These are phyloP conservation scores for Gavia stellata DNA, from an alignment of 2,113 vertebrate genomes.

Conservation along the genomic window DNA sequence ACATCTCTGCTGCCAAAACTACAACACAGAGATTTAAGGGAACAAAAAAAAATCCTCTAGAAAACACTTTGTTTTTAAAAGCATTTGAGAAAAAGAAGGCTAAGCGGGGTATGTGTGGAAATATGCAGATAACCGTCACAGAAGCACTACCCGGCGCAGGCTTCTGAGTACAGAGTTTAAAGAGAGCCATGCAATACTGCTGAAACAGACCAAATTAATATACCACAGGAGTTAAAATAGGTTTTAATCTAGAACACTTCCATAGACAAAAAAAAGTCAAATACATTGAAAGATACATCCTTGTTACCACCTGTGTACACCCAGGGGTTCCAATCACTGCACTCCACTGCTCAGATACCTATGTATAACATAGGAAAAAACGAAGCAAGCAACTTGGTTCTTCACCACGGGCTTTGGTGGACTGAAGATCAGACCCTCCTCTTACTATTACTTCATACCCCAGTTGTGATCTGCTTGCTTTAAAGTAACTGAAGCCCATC, in stretches of 20 bases:
- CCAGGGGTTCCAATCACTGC: not conserved
- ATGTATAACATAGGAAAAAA: slow-evolving; percentile 50
- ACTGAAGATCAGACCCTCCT: not conserved
- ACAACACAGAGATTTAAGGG: not conserved
- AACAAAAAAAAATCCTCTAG: not conserved
- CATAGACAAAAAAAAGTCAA: not conserved
- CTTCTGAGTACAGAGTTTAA: not conserved
- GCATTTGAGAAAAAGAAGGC: not conserved
- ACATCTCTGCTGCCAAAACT: not conserved
- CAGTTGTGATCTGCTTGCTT: not conserved
- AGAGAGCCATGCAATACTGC: not conserved
- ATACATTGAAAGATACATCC: not conserved
- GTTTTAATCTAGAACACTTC: not conserved
- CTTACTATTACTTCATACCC: not conserved
- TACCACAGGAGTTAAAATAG: not conserved
- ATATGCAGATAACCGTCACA: not conserved
- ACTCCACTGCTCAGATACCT: not conserved
- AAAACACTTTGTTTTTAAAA: not conserved
- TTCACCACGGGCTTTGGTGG: not conserved
- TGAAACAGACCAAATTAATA: not conserved
- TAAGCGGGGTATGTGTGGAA: not conserved
- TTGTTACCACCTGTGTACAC: not conserved
- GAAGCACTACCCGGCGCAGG: not conserved
- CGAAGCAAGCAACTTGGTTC: not conserved
- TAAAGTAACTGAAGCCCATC: not conserved